These are phyloP conservation scores for Patella depressa DNA, from an alignment of 2,888 invertebrate genomes.

Conservation along the genomic window DNA sequence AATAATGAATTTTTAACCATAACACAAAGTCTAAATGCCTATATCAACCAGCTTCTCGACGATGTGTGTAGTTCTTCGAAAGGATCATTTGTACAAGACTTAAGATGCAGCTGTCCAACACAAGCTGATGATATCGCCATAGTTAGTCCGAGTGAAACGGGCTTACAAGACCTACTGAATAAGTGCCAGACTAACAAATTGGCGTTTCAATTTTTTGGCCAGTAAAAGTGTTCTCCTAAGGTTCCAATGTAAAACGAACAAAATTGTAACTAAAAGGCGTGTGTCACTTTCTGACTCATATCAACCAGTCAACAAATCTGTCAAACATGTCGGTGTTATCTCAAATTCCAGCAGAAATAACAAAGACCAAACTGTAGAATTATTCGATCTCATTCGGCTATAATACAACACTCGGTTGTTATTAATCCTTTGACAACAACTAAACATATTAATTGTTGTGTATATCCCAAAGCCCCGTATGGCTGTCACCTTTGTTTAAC, in stretches of 20 bases:
- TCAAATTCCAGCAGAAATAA: background rate
- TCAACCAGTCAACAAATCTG: background rate
- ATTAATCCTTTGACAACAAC: background rate
- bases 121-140: background rate
- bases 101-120: too few species aligned
- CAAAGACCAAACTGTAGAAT: background rate
- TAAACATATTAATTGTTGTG: background rate
- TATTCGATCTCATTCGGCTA: background rate
- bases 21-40: too few species aligned
- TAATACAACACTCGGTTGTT: background rate
- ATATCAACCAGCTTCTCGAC: too few species aligned
- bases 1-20: too few species aligned
- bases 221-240: background rate
- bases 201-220: conserved; percentile 3
- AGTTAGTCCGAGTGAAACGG: conserved; percentile 1
- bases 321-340: too few species aligned
- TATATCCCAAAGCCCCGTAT: background rate
- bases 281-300: background rate
- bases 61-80: too few species aligned
- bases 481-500: background rate
- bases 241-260: background rate
- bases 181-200: conserved; percentile 2
- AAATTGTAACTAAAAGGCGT: too few species aligned
- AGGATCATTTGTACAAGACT: too few species aligned
- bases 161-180: background rate